Evolutionary conservation across 2,888 invertebrate genomes (phyloP), one percentile per base, ranked within the genome.

Genomic region (Apocheima hispidaria): DNA sequence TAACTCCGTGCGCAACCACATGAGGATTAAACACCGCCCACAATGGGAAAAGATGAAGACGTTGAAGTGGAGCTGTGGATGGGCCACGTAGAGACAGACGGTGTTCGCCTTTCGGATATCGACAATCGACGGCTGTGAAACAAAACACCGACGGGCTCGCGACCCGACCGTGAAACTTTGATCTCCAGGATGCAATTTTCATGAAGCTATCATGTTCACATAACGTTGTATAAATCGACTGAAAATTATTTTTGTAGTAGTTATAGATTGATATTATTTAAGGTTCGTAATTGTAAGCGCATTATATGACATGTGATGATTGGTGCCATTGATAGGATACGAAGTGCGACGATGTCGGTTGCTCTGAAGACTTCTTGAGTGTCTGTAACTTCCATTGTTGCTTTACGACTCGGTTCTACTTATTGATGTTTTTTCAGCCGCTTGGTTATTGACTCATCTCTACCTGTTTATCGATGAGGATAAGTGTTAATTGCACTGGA

Each of bases 41-140:
- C 96, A 96, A 82, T 97, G 97, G 97, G 96, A 96, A 80, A 94
- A 95, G 84, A 97, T 97, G 95, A 97, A 97, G 91, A 96, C 96
- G 57, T 93, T 96, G 69, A 95, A 95, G 81, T 96, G 96, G 96
- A 95, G 95, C 78, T 94, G 94, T 83, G 94, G 92, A 63, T 93
- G 89, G 94, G 90, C 87, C 65, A 77, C 83, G 73, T 87, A 62
- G 56, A 41, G n/a, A 21, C n/a, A n/a, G 21, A 16, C 12, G 26
- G 33, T n/a, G 33, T 12, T 71, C 71, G 73, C 71, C 69, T 73
- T 68, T 60, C 60, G 74, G 73, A 70, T 65, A 71, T 68, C 70
- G 74, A 72, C 70, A 61, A 71, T 67, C 67, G 73, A 82, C 80
- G 83, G 84, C 84, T 84, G 85, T 84, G 84, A 83, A 79, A 79